Evolutionary conservation across 2,797 vertebrate species (phyloP).

Genomic region (Petrocephalus schoutedeni): DNA sequence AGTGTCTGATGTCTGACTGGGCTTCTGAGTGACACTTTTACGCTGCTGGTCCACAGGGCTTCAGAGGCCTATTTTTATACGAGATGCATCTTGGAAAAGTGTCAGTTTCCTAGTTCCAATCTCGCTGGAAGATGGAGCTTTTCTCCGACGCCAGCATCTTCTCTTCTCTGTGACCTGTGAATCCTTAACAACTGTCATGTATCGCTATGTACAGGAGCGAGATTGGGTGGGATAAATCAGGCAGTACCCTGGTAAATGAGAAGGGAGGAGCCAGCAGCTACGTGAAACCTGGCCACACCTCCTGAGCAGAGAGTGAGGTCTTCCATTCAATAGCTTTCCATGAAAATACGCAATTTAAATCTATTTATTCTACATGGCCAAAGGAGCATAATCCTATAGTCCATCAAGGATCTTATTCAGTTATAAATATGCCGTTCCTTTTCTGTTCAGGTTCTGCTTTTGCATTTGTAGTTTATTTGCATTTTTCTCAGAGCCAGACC

Average conservation of each 20-base stretch:
- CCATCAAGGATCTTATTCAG: not conserved
- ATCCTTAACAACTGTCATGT: slow-evolving; percentile 44
- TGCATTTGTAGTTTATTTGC: not conserved
- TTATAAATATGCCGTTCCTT: not conserved
- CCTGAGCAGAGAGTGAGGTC: not conserved
- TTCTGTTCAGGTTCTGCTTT: not conserved
- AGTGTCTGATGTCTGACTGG: not conserved
- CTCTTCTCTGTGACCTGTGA: slow-evolving; percentile 36
- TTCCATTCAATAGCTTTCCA: not conserved
- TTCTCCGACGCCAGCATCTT: slow-evolving; percentile 33
- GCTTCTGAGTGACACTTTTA: slow-evolving; percentile 14
- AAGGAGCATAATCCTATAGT: not conserved
- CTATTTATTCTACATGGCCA: not conserved
- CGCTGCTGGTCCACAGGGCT: not conserved
- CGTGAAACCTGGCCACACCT: not conserved
- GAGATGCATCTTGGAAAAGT: not conserved
- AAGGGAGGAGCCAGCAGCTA: not conserved
- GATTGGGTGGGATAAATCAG: no score
- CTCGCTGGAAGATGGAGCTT: slow-evolving; percentile 13
- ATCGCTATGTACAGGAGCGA: slow-evolving; percentile 34
- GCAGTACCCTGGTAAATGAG: no score
- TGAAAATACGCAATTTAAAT: not conserved
- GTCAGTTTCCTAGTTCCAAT: slow-evolving; percentile 4
- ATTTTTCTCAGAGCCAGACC: no score
- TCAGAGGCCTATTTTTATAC: slow-evolving; percentile 4